Evolutionary conservation across 2,113 vertebrate genomes (phyloP), one percentile per base, ranked within the genome.

Genomic region (Megaleporinus macrocephalus): DNA sequence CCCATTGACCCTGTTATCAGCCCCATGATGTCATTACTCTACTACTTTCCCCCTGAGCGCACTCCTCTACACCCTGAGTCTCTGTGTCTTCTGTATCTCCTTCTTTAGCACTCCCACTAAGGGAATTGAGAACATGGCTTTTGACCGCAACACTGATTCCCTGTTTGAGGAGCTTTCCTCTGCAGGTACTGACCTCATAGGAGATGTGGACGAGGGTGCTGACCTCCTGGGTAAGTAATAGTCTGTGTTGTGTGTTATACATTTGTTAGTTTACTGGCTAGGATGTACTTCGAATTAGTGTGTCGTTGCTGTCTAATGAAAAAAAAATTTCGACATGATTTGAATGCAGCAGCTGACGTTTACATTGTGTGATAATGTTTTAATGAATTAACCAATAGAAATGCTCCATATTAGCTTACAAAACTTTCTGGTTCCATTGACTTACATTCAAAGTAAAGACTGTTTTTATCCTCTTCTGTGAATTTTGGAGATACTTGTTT

Each of bases 151-250:
- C 90, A 99, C 97, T 0, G 98, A 99, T 51, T 99, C 98, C 78
- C 93, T 99, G 82, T 99, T 99, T 88, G 98, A 97, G 90, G 98
- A 99, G 92, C 92, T 99, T 85, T 99, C 98, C 2, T 98, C 97
- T 76, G 97, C 97, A 80, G 98, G 96, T 73, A 97, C 95, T 51
- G 97, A 98, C 90, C 93, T 98, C 73, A 98, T 99, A 76, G 96
- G 95, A 89, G 98, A 99, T 69, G 93, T 99, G 86, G 98, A 99
- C 78, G 98, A 99, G 88, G 98, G 98, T 73, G 98, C 98, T 24
- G 97, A 99, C 91, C 92, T 99, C 86, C 92, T 99, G 91, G 98
- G 98, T 99, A 94, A 95, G 94, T 82, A 29, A 27, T 78, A 15
- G 14, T 78, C 14, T n/a, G 33, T 22, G 65, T 41, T 27, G 2